These are phyloP conservation scores for Popillia japonica DNA, from an alignment of 1,140 invertebrate genomes.

Conservation along the genomic window DNA sequence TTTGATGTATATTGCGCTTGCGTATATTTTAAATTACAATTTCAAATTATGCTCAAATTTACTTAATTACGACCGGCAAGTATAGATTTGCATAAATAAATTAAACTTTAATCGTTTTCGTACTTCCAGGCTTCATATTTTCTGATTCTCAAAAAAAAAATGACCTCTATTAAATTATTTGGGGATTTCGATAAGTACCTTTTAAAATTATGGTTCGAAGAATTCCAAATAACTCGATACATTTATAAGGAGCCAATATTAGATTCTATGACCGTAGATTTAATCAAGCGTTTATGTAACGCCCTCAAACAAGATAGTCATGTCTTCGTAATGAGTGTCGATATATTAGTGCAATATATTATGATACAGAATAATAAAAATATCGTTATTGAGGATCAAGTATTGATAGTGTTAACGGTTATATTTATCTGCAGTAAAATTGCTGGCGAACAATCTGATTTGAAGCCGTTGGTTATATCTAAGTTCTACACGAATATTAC, in stretches of 20 bases:
- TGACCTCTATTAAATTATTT: too few relatives aligned
- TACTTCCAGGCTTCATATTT: too few relatives aligned
- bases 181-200: neutral
- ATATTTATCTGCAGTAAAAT: constrained; percentile 53
- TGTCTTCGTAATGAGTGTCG: constrained; percentile 50
- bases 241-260: constrained; percentile 47
- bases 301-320: constrained; percentile 51
- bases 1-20: too few relatives aligned
- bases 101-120: too few relatives aligned
- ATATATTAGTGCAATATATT: constrained; percentile 52
- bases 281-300: constrained; percentile 51
- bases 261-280: constrained; percentile 43
- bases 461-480: constrained; percentile 32
- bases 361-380: constrained; percentile 43
- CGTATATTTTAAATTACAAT: too few relatives aligned
- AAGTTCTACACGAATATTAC: constrained; percentile 11
- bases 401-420: constrained; percentile 43
- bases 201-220: constrained; percentile 2
- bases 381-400: constrained; percentile 46
- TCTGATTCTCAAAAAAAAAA: too few relatives aligned
- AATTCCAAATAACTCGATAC: neutral
- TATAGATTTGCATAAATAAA: too few relatives aligned
- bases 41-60: too few relatives aligned
- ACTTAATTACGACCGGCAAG: too few relatives aligned
- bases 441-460: constrained; percentile 46